These are phyloP conservation scores for Entomobrya proxima DNA, from an alignment of 2,888 invertebrate genomes.

Conservation along the genomic window DNA sequence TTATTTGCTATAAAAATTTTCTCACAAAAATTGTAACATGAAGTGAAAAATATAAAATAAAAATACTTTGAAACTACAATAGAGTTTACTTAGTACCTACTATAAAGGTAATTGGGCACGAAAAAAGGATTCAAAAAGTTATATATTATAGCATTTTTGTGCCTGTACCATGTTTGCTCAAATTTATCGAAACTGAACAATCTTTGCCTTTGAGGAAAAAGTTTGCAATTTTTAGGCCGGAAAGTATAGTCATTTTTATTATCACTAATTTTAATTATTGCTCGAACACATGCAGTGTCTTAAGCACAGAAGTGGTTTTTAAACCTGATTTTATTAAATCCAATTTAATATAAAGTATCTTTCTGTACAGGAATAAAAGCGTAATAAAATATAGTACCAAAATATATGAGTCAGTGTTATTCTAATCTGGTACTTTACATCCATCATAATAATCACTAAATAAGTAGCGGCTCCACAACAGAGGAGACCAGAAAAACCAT, in stretches of 20 bases:
- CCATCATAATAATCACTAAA: too few species aligned
- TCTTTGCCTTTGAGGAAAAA: not conserved
- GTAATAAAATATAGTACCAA: too few species aligned
- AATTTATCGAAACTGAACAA: slow-evolving; percentile 1
- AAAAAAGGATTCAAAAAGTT: too few species aligned
- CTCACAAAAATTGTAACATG: slow-evolving; percentile 5
- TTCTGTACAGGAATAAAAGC: too few species aligned
- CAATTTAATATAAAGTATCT: too few species aligned
- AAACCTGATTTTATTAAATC: too few species aligned
- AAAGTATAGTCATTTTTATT: not conserved
- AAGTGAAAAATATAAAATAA: not conserved
- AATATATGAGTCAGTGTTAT: too few species aligned
- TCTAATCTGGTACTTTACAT: too few species aligned
- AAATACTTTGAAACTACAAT: not conserved
- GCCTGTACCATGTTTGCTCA: not conserved
- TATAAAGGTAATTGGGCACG: not conserved
- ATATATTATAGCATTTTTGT: not conserved
- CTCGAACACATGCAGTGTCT: not conserved
- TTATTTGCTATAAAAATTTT: not conserved
- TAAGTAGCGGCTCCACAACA: too few species aligned
- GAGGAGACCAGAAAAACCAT: too few species aligned
- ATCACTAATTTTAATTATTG: not conserved
- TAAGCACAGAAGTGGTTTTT: not conserved
- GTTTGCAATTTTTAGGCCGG: not conserved
- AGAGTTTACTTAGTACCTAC: not conserved